phyloP scores from a whole-genome alignment of 2,113 vertebrate species.

The Nothocercus julius region DNA sequence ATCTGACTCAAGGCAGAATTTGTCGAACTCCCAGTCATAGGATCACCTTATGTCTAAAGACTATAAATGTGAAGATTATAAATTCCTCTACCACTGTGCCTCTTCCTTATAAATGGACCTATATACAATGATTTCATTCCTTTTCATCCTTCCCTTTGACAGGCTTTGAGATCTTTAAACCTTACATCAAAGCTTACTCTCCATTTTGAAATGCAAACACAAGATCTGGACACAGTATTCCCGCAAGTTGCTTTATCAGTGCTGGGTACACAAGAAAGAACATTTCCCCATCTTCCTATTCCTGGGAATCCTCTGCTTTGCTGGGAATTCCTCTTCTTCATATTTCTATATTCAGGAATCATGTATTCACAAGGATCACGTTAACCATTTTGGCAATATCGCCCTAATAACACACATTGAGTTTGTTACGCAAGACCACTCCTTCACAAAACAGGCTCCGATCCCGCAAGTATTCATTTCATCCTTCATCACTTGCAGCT shows the following conservation, averaged over 20 bases:
- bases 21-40: neutral
- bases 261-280: neutral
- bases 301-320: neutral
- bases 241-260: neutral
- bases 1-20: neutral
- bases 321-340: neutral
- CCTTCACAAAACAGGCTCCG: neutral
- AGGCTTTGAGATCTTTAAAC: neutral
- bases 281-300: neutral
- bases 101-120: neutral
- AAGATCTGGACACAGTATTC: neutral
- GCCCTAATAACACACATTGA: neutral
- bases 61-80: neutral
- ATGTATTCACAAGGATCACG: neutral
- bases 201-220: neutral
- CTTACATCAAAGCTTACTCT: neutral
- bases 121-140: neutral
- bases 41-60: neutral
- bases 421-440: neutral
- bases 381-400: neutral
- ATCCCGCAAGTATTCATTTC: neutral
- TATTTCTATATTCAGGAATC: neutral
- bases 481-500: accelerated
- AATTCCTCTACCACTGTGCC: neutral
- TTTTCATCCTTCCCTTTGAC: neutral